Percentiles rank a stretch among this genome's conserved stretches.
Evolutionary conservation across 2,797 vertebrate genomes (phyloP).

Genomic region (Tokudaia tokunoshimensis): DNA sequence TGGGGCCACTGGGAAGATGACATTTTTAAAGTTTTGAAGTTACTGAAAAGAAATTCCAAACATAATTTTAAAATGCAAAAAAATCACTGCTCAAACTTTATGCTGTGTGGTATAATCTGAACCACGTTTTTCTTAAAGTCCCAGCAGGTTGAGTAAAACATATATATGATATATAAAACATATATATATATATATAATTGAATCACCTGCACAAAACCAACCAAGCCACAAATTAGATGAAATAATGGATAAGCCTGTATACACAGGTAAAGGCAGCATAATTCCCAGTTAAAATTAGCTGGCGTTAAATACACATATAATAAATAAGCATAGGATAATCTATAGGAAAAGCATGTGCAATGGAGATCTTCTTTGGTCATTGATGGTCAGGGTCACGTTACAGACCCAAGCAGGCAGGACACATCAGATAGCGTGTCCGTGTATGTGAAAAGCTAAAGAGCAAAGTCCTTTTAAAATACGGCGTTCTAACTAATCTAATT

Average conservation of each 20-base stretch:
- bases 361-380: too few species aligned
- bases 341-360: constrained; percentile 45
- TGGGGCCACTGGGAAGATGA: constrained; percentile 58
- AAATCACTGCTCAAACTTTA: constrained; percentile 26
- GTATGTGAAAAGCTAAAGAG: constrained; percentile 42
- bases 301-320: constrained; percentile 80
- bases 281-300: constrained; percentile 80
- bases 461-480: not conserved
- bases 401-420: not conserved
- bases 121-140: constrained; percentile 38
- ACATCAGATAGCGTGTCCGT: too few species aligned
- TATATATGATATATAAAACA: too few species aligned
- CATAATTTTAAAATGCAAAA: constrained; percentile 57
- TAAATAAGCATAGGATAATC: constrained; percentile 78
- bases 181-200: not conserved
- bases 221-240: constrained; percentile 61
- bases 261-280: constrained; percentile 76
- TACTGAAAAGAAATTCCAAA: constrained; percentile 68
- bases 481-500: constrained; percentile 27
- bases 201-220: constrained; percentile 66
- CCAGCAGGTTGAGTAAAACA: not conserved
- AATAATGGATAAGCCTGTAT: constrained; percentile 61
- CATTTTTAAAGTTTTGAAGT: constrained; percentile 61
- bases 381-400: not conserved
- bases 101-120: constrained; percentile 19